Conservation (phyloP, 2,113 vertebrate genomes). For the Melanotaenia duboulayi region DNA sequence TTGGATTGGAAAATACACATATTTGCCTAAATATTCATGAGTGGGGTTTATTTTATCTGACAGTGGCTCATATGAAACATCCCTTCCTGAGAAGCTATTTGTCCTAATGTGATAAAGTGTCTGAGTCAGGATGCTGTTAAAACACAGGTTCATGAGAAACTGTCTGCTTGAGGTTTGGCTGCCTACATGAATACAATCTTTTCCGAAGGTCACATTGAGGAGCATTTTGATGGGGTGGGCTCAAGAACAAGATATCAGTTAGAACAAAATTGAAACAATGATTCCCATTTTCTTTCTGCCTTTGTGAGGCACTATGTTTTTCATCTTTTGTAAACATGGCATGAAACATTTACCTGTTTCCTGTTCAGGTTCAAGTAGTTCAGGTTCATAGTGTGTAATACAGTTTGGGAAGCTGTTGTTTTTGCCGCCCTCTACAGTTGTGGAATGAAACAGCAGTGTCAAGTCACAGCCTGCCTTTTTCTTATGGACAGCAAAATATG, state of each 20-base stretch:
- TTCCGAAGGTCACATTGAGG: slow-evolving; percentile 45
- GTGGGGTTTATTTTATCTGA: neutral
- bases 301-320: neutral
- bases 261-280: slow-evolving; percentile 9
- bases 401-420: too few relatives aligned
- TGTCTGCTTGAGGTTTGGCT: slow-evolving; percentile 43
- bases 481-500: too few relatives aligned
- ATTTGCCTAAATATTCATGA: slow-evolving; percentile 2
- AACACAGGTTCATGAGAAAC: slow-evolving; percentile 35
- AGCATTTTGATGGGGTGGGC: slow-evolving; percentile 17
- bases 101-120: slow-evolving; percentile 40
- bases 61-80: neutral
- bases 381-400: neutral
- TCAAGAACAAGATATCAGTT: slow-evolving; percentile 37
- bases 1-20: slow-evolving; percentile 8
- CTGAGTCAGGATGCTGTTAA: slow-evolving; percentile 31
- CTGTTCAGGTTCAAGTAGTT: neutral
- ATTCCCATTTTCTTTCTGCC: neutral
- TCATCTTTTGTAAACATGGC: slow-evolving; percentile 31
- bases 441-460: too few relatives aligned
- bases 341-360: slow-evolving; percentile 36
- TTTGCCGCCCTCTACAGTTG: too few relatives aligned
- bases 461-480: too few relatives aligned
- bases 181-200: slow-evolving; percentile 28
- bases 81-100: slow-evolving; percentile 17